These are phyloP conservation scores for Oscheius sp. DNA, from an alignment of 2,888 invertebrate species.

Conservation along the genomic window DNA sequence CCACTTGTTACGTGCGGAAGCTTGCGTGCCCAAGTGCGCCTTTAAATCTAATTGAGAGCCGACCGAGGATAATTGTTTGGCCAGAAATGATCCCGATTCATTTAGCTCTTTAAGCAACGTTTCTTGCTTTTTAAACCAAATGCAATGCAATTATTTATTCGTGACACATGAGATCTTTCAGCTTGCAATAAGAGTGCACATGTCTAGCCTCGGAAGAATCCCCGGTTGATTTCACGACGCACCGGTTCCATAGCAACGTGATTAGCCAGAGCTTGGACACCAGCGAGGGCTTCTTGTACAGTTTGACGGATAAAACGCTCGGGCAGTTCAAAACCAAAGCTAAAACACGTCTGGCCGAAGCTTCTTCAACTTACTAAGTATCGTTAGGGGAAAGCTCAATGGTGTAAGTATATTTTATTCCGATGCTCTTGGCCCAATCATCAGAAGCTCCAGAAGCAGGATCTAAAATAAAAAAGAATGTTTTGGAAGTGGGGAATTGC, in stretches of 20 bases:
- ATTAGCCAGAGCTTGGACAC: constrained; percentile 31
- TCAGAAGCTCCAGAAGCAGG: constrained; percentile 65
- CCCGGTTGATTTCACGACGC: not conserved
- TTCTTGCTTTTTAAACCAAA: not conserved
- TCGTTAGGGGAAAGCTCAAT: constrained; percentile 59
- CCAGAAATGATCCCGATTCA: constrained; percentile 1
- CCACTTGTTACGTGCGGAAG: constrained; percentile 13
- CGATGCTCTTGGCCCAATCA: constrained; percentile 63
- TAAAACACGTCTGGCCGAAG: constrained; percentile 18
- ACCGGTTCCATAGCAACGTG: not conserved
- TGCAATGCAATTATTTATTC: constrained; percentile 7
- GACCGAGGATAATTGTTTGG: constrained; percentile 16
- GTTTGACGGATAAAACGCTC: constrained; percentile 47
- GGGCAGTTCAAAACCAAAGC: constrained; percentile 53
- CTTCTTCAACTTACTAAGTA: constrained; percentile 29
- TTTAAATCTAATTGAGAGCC: constrained; percentile 20
- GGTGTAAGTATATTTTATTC: constrained; percentile 65
- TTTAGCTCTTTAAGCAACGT: not conserved
- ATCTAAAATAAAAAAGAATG: constrained; percentile 34
- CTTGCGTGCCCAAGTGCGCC: constrained; percentile 21
- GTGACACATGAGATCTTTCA: constrained; percentile 3
- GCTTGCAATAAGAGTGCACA: too few relatives aligned
- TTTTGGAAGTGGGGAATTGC: constrained; percentile 9
- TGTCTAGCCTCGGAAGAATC: not conserved
- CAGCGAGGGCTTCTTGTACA: constrained; percentile 43